Evolutionary conservation across 2,113 vertebrate species (phyloP), one percentile per base, ranked within the genome.

Genomic region (Chloropsis hardwickii): DNA sequence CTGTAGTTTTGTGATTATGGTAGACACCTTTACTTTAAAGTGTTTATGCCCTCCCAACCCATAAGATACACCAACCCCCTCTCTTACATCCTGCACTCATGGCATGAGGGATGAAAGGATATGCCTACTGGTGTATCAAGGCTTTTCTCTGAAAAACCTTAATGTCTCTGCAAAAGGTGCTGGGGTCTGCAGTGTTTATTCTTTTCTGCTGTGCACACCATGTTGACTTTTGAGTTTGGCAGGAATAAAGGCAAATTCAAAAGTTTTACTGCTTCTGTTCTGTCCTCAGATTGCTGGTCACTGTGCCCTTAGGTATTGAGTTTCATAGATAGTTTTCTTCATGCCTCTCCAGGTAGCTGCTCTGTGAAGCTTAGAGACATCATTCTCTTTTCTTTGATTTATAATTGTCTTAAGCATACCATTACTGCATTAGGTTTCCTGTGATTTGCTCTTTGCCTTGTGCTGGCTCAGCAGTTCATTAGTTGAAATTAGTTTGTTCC

Each of bases 401-500:
- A 58, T 82, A 80, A 80, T 94, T 91, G 54, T 94, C 31, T 90
- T 85, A 65, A 82, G 45, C 51, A 15, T 51, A 39, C 37, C 2
- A 1, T 93, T 88, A 93, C 14, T 90, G 69, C 67, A 83, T 90
- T 77, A 70, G 14, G 12, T 86, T 66, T 42, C 35, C 19, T 19
- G 10, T 83, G 64, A 48, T 86, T 64, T 81, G 17, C 58, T 86
- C 71, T 66, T 83, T 72, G 50, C 22, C 3, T 57, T 18, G 10
- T 0, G 86, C 96, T 95, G 76, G 29, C 86, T 95, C 88, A 95
- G 95, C 96, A 90, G 72, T 92, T 90, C 88, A 64, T 92, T 92
- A 86, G 82, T 83, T 92, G 56, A 93, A 95, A 95, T 96, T 50
- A 90, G 67, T 92, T 96, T 72, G 81, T 88, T 90, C 86, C 77